Base-by-base conservation (phyloP, 2,888 invertebrate genomes). In the Apomyelois bistriatella region DNA sequence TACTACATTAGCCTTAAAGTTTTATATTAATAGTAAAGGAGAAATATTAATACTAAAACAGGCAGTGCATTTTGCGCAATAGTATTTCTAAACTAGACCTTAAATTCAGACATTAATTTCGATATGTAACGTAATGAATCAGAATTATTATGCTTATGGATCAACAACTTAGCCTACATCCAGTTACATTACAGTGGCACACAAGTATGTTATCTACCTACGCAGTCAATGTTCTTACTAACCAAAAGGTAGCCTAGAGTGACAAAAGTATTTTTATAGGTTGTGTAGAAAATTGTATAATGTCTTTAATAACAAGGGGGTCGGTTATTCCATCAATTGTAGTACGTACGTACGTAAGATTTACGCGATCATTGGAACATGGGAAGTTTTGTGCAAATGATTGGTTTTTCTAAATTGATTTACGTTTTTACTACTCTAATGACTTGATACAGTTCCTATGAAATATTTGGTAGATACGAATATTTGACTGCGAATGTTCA, bases 51-150 rank as follows among this genome's bases (percentile, higher is more conserved):
- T 83, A 84, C 84, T 85, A 83, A 76, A 64, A 79, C 69, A 82
- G 89, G 88, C 87, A 88, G 88, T 88, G 87, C 76, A 76, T 74
- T 84, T 88, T 87, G 85, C 83, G 85, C 84, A 79, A 73, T 73
- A 72, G 65, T 68, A 61, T 32, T 15, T 46, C 58, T 72, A 70
- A 76, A 58, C 71, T 80, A 77, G 54, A 58, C 60, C 64, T 64
- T 74, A 74, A 74, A 68, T 58, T 83, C 79, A 83, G 82, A 81
- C 79, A 72, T 71, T 28, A 43, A 64, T 62, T 72, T 63, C 72
- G 84, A 85, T 85, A 84, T 85, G 84, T 82, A 74, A 30, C 65
- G 72, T 70, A 72, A 74, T 72, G 60, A 67, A 68, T 66, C 56
- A 61, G 58, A 61, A 57, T 57, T 41, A 56, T 43, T 48, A 52